Base-by-base conservation (phyloP, 92 coral and sea anemone species). In the Palythoa grandis region DNA sequence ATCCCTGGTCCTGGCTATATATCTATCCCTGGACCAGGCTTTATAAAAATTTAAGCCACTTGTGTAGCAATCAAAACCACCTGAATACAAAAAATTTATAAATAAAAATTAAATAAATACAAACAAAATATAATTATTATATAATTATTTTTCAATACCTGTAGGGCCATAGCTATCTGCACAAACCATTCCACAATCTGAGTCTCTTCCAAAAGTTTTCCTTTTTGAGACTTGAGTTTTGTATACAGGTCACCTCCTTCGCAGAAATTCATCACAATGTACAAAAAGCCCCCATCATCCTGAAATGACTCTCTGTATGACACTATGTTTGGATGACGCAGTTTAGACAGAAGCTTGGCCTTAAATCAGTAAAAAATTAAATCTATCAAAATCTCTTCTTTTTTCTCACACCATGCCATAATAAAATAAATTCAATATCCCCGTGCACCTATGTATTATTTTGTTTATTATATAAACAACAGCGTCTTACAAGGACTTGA, bases 141-240 rank as follows among this genome's bases (percentile, higher is more conserved):
- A 66, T 15, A 58, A 10, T 17, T 35, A 50, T 48, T 7, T 67
- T 20, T 5, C 2, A 10, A 14, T 92, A 96, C 99, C 99, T 96
- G 99, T 58, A 96, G 83, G 24, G 99, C 99, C 99, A 96, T 96
- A 38, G 99, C 98, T 77, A 96, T 96, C 90, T 96, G 99, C 52
- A 96, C 99, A 95, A 96, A 96, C 99, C 99, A 96, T 80, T 96
- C 98, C 60, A 96, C 99, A 50, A 96, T 87, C 89, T 95, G 98
- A 52, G 93, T 91, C 87, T 96, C 99, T 79, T 93, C 98, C 83
- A 96, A 80, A 16, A 87, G 74, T 8, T 88, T 78, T 50, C 95
- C 91, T 63, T 95, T 91, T 56, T 95, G 98, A 48, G 87, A 88
- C 82, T 96, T 96, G 37, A 96, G 93, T 86, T 87, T 92, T 53